These are phyloP conservation scores for Dendrolimus punctatus DNA, from an alignment of 1,140 invertebrate genomes.

Conservation along the genomic window DNA sequence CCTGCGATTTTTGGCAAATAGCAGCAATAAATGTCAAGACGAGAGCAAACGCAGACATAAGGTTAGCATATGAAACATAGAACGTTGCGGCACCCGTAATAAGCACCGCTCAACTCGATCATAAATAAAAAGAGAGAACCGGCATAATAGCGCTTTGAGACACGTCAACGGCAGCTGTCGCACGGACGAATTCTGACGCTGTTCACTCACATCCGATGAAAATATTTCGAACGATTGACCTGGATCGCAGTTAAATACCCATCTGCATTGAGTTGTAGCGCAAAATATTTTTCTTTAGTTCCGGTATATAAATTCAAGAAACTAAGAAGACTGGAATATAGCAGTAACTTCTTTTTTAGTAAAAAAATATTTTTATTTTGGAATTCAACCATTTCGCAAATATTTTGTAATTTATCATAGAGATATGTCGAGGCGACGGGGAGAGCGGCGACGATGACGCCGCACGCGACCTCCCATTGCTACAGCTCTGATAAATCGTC, in stretches of 20 bases:
- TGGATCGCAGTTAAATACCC: slow-evolving; percentile 6
- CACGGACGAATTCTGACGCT: slow-evolving; percentile 30
- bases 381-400: slow-evolving; percentile 27
- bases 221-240: slow-evolving; percentile 26
- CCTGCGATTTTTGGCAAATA: slow-evolving; percentile 24
- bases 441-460: slow-evolving; percentile 36
- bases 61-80: slow-evolving; percentile 47
- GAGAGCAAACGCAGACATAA: slow-evolving; percentile 27
- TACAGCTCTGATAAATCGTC: slow-evolving; percentile 46
- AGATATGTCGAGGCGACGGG: slow-evolving; percentile 31
- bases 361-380: slow-evolving; percentile 21
- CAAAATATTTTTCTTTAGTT: too few species aligned
- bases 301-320: too few species aligned
- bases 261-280: slow-evolving; percentile 1
- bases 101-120: slow-evolving; percentile 50
- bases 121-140: slow-evolving; percentile 52
- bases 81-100: slow-evolving; percentile 43
- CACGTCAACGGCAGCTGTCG: slow-evolving; percentile 54
- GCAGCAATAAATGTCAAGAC: slow-evolving; percentile 41
- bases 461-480: slow-evolving; percentile 25
- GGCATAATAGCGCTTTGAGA: slow-evolving; percentile 38
- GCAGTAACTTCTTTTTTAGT: slow-evolving; percentile 1
- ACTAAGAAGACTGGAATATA: not conserved
- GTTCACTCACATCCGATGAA: slow-evolving; percentile 32
- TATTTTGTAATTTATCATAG: slow-evolving; percentile 41